Evolutionary conservation across 1,140 invertebrate genomes (phyloP), one percentile per base, ranked within the genome.

Genomic region (Microplitis demolitor): DNA sequence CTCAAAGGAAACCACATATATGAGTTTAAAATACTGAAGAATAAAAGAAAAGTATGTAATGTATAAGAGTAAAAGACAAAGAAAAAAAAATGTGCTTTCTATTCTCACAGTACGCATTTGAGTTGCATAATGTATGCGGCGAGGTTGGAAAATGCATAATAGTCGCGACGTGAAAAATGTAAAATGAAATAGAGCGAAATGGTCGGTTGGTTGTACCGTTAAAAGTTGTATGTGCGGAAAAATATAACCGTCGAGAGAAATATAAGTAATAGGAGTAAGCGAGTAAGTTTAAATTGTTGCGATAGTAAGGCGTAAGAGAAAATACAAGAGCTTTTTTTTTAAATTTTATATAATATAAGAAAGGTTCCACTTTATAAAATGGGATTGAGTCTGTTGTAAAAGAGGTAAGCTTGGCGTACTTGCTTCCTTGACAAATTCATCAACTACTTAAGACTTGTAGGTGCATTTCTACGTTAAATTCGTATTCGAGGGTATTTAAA

Each of bases 291-390:
- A 45, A 45, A 45, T 45, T 45, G 39, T 45, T 45, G 11, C 39
- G 11, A 45, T 45, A 45, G 39, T 45, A 31, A 37, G 39, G 6
- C 6, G 39, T 45, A 50, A 35, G n/a, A 13, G 14, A 58, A 58
- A 71, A 66, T 66, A 39, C 11, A 50, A 24, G 34, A 51, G 8
- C 8, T 11, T 6, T 8, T 6, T 31, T 61, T 31, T 34, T 33
- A 13, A 31, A 31, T 33, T 33, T 61, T 66, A 50, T 69, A 62
- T 66, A 53, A 14, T 62, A 60, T 69, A 66, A 66, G 67, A 74
- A 74, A 69, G 53, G 61, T 74, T 74, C 67, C 67, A 74, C 72
- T 74, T 69, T 51, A 74, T 74, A 66, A 74, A 74, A 74, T 45
- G 66, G 53, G 54, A 34, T 58, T 50, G 66, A 64, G 66, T 8